Percentiles rank a stretch among this genome's conserved stretches.
Evolutionary conservation across 2,888 invertebrate genomes (phyloP).

Genomic region (Nephrotoma appendiculata): DNA sequence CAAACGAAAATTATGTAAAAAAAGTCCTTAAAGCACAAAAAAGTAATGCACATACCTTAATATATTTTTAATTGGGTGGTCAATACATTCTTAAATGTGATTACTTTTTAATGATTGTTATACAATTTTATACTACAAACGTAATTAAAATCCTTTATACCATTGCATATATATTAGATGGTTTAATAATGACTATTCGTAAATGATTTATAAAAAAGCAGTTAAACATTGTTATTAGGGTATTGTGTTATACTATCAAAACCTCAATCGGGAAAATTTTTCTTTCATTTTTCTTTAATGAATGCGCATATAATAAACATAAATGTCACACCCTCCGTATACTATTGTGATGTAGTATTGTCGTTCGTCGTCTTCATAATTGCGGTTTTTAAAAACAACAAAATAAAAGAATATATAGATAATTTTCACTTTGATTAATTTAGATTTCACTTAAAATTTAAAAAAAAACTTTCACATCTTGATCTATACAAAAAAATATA

Average conservation of each 20-base stretch:
- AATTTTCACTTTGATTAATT: neutral
- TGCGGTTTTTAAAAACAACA: neutral
- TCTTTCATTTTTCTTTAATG: neutral
- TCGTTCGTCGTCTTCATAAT: neutral
- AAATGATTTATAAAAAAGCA: neutral
- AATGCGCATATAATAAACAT: neutral
- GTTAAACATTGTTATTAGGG: neutral
- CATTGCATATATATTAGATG: neutral
- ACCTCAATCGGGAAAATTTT: neutral
- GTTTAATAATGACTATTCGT: neutral
- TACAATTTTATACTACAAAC: neutral
- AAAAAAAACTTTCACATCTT: neutral
- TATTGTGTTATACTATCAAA: neutral
- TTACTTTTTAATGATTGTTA: neutral
- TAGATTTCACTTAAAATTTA: neutral
- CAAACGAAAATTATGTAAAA: too few species aligned
- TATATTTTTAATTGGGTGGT: neutral
- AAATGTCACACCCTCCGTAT: neutral
- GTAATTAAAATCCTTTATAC: neutral
- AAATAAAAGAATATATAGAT: neutral
- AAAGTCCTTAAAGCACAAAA: too few species aligned
- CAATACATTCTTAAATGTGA: neutral
- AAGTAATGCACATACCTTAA: neutral
- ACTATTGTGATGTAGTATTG: neutral
- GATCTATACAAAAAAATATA: neutral